Evolutionary conservation across 2,113 vertebrate genomes (phyloP), one percentile per base, ranked within the genome.

Genomic region (Sturnira hondurensis): DNA sequence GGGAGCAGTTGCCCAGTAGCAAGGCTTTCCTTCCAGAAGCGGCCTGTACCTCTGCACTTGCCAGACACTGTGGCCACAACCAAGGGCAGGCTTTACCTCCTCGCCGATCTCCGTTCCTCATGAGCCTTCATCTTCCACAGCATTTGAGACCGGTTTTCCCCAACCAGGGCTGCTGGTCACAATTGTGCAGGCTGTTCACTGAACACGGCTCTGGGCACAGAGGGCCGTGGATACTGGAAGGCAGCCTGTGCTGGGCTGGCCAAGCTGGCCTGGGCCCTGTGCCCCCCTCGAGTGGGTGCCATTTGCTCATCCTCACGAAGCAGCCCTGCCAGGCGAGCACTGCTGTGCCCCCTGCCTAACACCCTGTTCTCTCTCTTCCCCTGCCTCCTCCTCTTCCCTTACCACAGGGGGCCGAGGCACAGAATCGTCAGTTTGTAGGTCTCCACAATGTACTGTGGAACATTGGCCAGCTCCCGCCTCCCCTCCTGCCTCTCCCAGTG

Each of bases 141-240:
- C 43, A 7, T 28, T 68, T 24, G 76, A 47, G 12, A 68, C 8
- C 5, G 1, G 54, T 83, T 47, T 36, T 82, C 58, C 22, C 54
- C 36, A 19, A 16, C 31, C 65, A 14, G 33, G 78, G 22, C 38
- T 3, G 50, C n/a, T 54, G 16, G 52, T 33, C 24, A 19, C 90
- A 33, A 76, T 26, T 19, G 11, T 7, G 20, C 5, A 52, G 36
- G 24, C 31, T 52, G 52, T 16, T 85, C 41, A 52, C 77, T 56
- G 71, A 96, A 20, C n/a, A n/a, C 94, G 24, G 33, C 16, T 61
- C 74, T 17, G 19, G 47, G 54, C 20, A 89, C 67, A 92, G 28
- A 1, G 36, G 24, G 41, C 19, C 10, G 17, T 26, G 31, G n/a
- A 90, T 43, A 20, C 22, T 24, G 36, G 38, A 74, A 52, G 9